These are phyloP conservation scores for Tigriopus californicus DNA, from an alignment of 2,888 invertebrate species.

Conservation along the genomic window DNA sequence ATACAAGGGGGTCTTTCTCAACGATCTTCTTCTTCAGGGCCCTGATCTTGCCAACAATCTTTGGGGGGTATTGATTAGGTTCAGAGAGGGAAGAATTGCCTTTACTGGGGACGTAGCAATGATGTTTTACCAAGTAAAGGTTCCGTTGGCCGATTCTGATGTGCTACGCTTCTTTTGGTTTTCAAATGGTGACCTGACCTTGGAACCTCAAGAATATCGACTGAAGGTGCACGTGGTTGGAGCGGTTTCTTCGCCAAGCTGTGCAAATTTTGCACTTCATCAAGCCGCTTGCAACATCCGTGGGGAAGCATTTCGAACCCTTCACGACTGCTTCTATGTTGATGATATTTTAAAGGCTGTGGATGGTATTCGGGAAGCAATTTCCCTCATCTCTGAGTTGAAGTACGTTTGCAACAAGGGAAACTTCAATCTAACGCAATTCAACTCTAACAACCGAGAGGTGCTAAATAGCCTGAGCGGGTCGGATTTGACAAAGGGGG, in stretches of 20 bases:
- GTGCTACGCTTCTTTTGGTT: slow-evolving; percentile 10
- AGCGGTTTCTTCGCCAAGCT: not conserved
- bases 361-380: not conserved
- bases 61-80: not conserved
- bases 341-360: too few relatives aligned
- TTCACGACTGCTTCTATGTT: too few relatives aligned
- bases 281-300: not conserved
- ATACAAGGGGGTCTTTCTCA: too few relatives aligned
- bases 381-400: not conserved
- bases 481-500: not conserved
- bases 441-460: not conserved
- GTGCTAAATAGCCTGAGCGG: not conserved
- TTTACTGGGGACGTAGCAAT: slow-evolving; percentile 8
- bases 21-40: too few relatives aligned
- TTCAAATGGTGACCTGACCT: not conserved
- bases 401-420: not conserved
- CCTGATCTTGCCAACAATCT: too few relatives aligned
- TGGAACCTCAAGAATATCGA: not conserved
- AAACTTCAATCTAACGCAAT: slow-evolving; percentile 8
- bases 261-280: slow-evolving; percentile 9
- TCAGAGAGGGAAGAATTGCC: slow-evolving; percentile 1
- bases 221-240: slow-evolving; percentile 6
- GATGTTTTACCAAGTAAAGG: slow-evolving; percentile 11
- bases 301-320: not conserved
- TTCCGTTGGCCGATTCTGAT: not conserved